phyloP scores from a whole-genome alignment of 2,797 vertebrate genomes.

The Anguilla pacifica region DNA sequence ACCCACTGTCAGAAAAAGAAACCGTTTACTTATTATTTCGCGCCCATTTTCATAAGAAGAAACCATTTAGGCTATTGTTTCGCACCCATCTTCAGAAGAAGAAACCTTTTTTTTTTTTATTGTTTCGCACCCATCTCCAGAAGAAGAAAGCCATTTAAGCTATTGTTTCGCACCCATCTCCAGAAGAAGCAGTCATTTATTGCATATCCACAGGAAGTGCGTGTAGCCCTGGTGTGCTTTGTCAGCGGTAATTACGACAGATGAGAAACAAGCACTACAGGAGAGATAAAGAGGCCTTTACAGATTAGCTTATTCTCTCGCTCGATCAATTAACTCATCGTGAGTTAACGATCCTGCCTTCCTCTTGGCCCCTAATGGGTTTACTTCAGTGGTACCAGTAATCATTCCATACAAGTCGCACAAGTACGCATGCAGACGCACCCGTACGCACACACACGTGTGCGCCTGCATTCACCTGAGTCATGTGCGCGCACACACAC shows the following conservation, averaged over 20 bases:
- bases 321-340: neutral
- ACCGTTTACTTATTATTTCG: neutral
- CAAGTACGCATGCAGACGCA: neutral
- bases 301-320: neutral
- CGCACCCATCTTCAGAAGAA: too few relatives aligned
- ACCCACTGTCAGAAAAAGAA: neutral
- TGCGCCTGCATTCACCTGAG: neutral
- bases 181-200: neutral
- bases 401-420: neutral
- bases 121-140: neutral
- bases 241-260: neutral
- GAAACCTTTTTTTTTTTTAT: neutral
- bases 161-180: neutral
- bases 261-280: neutral
- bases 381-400: neutral
- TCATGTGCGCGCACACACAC: neutral
- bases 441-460: neutral
- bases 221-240: neutral
- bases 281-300: neutral
- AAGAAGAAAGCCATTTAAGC: neutral
- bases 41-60: neutral
- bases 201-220: neutral
- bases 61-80: neutral
- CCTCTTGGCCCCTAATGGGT: neutral
- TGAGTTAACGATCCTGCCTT: neutral